Evolutionary conservation across 2,888 invertebrate species (phyloP), one percentile per base, ranked within the genome.

Genomic region (Drosophila picticornis): DNA sequence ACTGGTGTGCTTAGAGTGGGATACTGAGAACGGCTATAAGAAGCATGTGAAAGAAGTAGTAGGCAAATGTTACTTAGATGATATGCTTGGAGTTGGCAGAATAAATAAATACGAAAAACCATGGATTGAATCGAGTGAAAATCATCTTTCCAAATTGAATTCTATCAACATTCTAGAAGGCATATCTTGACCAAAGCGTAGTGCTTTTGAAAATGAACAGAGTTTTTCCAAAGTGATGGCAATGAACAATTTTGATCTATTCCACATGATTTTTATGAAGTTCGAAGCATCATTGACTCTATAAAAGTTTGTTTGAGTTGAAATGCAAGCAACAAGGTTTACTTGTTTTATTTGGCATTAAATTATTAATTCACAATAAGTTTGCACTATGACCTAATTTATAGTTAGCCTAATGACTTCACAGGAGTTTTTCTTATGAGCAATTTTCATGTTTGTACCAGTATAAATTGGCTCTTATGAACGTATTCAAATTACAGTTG

Each of bases 401-500:
- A 11, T 11, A 16, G 2, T 16, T 5, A 25, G 6, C 1, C 29
- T 4, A 32, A 22, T 22, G 11, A 19, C 9, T 6, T 31, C 25
- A n/a, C n/a, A 27, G 6, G 11, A 5, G 19, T n/a, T 6, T 19
- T 19, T 56, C 13, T 34, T 31, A 31, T 60, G 60, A 36, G 46
- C 43, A 10, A 22, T 36, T 52, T 43, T 11, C 11, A 43, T 43
- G 10, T 43, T 6, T n/a, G 6, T 11, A 43, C 22, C 48, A 57
- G 19, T 56, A 40, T 50, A 27, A 50, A 43, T 27, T 60, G 52
- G 46, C 36, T 48, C 51, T 53, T 60, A 40, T 22, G 43, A 36
- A 22, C n/a, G 51, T 36, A 61, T 58, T 57, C 25, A 60, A 71
- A 59, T 67, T 87, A 66, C 90, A 84, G 78, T 84, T 87, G 88